These are phyloP conservation scores for Montipora foliosa DNA, from an alignment of 64 coral and sea anemone genomes.

Conservation along the genomic window DNA sequence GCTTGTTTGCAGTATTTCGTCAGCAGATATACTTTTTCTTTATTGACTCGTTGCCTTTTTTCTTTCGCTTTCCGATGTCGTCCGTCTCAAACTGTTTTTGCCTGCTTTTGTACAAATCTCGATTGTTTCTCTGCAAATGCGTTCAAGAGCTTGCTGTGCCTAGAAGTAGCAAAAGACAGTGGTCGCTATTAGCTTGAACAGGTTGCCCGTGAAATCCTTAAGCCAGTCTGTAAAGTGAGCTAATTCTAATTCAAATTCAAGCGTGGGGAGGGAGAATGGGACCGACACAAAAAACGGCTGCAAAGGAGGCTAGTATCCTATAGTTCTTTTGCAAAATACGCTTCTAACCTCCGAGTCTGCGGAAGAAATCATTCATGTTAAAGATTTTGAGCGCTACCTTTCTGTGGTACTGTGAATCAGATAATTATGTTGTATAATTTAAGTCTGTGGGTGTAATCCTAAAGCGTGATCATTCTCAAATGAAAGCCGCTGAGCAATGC, in stretches of 20 bases:
- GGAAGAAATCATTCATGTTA: no score
- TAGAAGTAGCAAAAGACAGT: not conserved
- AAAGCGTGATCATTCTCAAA: not conserved
- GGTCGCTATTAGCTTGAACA: no score
- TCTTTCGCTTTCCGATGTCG: not conserved
- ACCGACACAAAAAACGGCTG: no score
- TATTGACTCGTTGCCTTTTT: not conserved
- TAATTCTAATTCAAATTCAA: no score
- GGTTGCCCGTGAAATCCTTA: no score
- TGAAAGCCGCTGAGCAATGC: not conserved
- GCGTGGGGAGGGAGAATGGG: no score
- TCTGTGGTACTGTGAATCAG: no score
- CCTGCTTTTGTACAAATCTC: not conserved
- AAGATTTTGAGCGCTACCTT: no score
- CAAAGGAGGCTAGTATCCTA: no score
- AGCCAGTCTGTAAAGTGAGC: no score
- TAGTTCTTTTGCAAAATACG: no score
- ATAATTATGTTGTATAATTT: not conserved
- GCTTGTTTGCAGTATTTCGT: not conserved
- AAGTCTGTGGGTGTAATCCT: not conserved
- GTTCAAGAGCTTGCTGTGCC: not conserved
- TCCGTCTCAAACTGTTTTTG: not conserved
- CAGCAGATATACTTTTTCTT: not conserved
- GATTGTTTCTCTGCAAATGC: constrained; percentile 10
- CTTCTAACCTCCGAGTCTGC: no score